A percentile compares a stretch with the other conserved stretches of the same genome.
phyloP scores from a whole-genome alignment of 2,888 invertebrate species.

The Piscicola geometra region DNA sequence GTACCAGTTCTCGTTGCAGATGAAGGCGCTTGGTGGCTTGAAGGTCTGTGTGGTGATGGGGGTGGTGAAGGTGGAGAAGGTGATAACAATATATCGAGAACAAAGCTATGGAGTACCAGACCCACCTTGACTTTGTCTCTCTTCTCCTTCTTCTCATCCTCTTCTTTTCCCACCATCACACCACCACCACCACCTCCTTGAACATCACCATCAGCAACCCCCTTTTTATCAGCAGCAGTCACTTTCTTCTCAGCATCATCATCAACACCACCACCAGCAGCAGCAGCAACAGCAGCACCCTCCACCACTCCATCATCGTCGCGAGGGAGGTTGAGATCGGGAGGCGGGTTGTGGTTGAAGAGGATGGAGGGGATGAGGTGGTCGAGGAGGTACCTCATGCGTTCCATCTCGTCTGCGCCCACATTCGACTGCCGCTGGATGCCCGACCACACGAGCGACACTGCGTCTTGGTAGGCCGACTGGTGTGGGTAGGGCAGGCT shows the following conservation, averaged over 20 bases:
- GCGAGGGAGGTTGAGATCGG: not conserved
- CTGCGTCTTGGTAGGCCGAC: conserved; percentile 19
- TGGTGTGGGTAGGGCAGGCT: conserved; percentile 17
- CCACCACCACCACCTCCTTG: too few relatives aligned
- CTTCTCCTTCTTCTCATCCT: too few relatives aligned
- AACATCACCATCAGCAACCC: not conserved
- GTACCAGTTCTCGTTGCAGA: conserved; percentile 38
- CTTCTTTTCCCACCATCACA: too few relatives aligned
- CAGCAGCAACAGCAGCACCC: not conserved
- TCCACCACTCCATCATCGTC: conserved; percentile 2
- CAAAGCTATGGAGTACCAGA: too few relatives aligned
- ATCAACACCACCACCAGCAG: not conserved
- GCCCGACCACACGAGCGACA: conserved; percentile 14
- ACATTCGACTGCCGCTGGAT: conserved; percentile 23
- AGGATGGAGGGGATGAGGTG: conserved; percentile 10
- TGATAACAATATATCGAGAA: too few relatives aligned
- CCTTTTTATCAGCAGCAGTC: not conserved
- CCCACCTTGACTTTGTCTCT: too few relatives aligned
- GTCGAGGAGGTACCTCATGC: conserved; percentile 22
- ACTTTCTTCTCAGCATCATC: not conserved
- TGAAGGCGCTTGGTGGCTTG: conserved; percentile 12
- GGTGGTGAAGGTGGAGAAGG: not conserved
- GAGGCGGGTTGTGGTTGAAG: not conserved
- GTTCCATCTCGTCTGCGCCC: conserved; percentile 14
- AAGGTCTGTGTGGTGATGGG: not conserved